Conservation (phyloP, 2,797 vertebrate genomes). For the Podarcis lilfordi region DNA sequence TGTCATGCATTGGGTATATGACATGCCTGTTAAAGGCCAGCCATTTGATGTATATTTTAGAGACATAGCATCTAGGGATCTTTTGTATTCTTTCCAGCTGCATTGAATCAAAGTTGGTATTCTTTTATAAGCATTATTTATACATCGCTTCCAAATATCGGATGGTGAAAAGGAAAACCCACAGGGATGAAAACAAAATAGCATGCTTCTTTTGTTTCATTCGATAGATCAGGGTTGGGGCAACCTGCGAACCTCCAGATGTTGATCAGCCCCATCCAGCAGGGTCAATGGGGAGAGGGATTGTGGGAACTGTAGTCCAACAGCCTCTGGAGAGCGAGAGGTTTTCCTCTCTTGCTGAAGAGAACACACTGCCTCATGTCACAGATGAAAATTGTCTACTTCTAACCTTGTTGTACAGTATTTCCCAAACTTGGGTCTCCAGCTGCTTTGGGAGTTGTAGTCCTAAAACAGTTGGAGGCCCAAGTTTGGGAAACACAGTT, state of each 20-base stretch:
- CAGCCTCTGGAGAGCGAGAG: too few species aligned
- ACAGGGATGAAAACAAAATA: too few species aligned
- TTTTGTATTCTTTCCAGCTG: background rate
- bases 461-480: too few species aligned
- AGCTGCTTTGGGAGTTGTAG: too few species aligned
- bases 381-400: too few species aligned
- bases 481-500: too few species aligned
- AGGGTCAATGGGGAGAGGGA: too few species aligned
- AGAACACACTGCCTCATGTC: too few species aligned
- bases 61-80: background rate
- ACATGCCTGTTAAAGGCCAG: background rate
- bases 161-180: background rate
- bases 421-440: too few species aligned
- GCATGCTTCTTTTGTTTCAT: background rate
- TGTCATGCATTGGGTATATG: background rate
- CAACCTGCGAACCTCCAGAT: background rate
- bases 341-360: too few species aligned
- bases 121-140: background rate
- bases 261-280: background rate
- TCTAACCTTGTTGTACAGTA: too few species aligned
- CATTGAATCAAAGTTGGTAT: background rate
- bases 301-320: too few species aligned
- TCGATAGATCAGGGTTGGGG: background rate
- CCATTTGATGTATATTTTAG: constrained; percentile 42
- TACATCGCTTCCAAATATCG: background rate